Evolutionary conservation across 2,888 invertebrate genomes (phyloP).

Genomic region (Molanna angustata): DNA sequence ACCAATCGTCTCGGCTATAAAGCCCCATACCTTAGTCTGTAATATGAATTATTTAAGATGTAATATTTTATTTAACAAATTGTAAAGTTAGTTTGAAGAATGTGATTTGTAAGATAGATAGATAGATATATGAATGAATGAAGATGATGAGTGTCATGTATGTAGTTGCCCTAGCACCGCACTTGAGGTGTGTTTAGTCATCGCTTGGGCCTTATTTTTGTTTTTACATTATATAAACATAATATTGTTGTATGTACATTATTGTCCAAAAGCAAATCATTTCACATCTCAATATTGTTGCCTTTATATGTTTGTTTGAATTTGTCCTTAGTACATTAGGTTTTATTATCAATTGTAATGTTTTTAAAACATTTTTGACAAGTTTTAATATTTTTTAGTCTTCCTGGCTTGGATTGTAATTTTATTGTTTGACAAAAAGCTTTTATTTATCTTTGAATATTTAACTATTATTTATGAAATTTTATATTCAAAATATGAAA

Average conservation of each 20-base stretch:
- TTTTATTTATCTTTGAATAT: constrained; percentile 22
- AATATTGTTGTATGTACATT: background rate
- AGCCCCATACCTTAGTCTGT: no score
- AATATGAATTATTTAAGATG: no score
- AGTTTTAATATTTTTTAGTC: constrained; percentile 30
- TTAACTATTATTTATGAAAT: constrained; percentile 24
- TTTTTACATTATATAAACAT: constrained; percentile 11
- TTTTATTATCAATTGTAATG: constrained; percentile 30
- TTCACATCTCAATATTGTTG: constrained; percentile 24
- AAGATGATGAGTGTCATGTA: no score
- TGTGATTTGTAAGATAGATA: no score
- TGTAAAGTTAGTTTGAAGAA: no score
- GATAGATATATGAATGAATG: no score
- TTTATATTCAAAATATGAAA: constrained; percentile 15
- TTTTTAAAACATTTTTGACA: constrained; percentile 26
- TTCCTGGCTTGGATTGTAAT: constrained; percentile 32
- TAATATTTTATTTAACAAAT: no score
- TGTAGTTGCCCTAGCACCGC: no score
- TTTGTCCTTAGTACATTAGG: constrained; percentile 30
- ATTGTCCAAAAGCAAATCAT: constrained; percentile 15
- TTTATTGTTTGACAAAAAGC: constrained; percentile 27
- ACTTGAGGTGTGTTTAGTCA: constrained; percentile 10
- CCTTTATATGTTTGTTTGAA: constrained; percentile 32
- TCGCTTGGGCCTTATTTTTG: constrained; percentile 14
- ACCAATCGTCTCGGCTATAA: background rate